These are phyloP conservation scores for Sinodicranocentrus sp. DNA, from an alignment of 2,888 invertebrate genomes.

Conservation along the genomic window DNA sequence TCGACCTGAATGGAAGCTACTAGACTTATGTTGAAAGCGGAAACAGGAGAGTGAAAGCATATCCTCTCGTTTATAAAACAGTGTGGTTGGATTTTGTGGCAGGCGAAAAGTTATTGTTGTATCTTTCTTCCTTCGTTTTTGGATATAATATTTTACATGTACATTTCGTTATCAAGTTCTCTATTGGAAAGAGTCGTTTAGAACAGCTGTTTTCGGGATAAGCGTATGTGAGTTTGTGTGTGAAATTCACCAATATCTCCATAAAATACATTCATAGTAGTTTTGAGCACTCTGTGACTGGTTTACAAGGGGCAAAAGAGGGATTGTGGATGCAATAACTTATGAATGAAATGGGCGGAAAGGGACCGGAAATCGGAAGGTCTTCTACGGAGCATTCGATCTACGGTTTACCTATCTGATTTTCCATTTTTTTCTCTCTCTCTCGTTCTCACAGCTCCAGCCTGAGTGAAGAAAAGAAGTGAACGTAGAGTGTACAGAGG, in stretches of 20 bases:
- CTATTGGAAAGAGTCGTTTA: conserved; percentile 25
- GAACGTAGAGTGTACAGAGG: too few relatives aligned
- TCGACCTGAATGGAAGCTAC: conserved; percentile 55
- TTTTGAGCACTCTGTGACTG: conserved; percentile 19
- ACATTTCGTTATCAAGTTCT: neutral
- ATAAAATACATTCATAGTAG: conserved; percentile 42
- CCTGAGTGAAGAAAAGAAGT: too few relatives aligned
- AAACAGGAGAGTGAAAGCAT: neutral
- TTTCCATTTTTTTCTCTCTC: too few relatives aligned
- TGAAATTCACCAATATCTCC: conserved; percentile 38
- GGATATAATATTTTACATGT: conserved; percentile 17
- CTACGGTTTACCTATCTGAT: too few relatives aligned
- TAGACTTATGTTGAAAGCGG: conserved; percentile 39
- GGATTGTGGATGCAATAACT: conserved; percentile 63
- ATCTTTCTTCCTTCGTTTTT: too few relatives aligned
- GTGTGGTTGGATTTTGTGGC: neutral
- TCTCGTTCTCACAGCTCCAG: too few relatives aligned
- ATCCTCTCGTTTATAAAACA: too few relatives aligned
- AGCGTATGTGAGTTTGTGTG: neutral
- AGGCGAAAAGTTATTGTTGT: neutral
- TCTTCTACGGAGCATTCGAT: conserved; percentile 27
- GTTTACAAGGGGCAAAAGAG: conserved; percentile 37
- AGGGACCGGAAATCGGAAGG: conserved; percentile 65
- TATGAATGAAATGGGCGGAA: conserved; percentile 70
- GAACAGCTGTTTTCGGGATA: conserved; percentile 48